phyloP scores from a whole-genome alignment of 64 coral and sea anemone genomes.

The Cladopsammia gracilis region DNA sequence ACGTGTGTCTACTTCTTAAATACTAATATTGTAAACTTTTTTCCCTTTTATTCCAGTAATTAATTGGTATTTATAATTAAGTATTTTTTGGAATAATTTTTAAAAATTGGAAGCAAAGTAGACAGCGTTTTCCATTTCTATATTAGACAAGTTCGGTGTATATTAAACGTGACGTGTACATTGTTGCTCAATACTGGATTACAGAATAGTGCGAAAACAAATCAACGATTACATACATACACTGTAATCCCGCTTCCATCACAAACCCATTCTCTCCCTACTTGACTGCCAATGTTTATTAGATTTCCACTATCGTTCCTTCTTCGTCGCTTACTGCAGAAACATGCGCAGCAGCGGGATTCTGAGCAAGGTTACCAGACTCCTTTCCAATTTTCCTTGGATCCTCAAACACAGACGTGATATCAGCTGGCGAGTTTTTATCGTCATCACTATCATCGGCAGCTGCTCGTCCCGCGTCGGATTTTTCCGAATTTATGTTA shows the following conservation, averaged over 20 bases:
- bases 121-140: no score
- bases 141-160: no score
- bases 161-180: no score
- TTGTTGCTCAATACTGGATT: no score
- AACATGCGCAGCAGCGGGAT: not conserved
- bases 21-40: no score
- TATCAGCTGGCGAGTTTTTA: not conserved
- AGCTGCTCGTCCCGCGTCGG: not conserved
- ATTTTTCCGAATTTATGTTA: not conserved
- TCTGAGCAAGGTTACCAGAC: not conserved
- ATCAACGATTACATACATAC: not conserved
- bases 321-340: conserved; percentile 20
- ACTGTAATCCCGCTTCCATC: not conserved
- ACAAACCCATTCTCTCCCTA: not conserved
- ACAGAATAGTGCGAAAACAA: no score
- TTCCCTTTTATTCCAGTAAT: no score
- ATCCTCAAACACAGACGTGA: not conserved
- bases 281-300: not conserved
- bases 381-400: not conserved
- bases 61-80: no score
- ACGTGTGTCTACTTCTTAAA: no score
- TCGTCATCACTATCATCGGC: not conserved
- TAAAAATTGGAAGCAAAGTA: no score
- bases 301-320: conserved; percentile 27
- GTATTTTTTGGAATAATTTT: no score